Percentiles rank a stretch among this genome's conserved stretches.
Conservation (phyloP, 2,113 vertebrate genomes). For the Pomatostomus ruficeps region DNA sequence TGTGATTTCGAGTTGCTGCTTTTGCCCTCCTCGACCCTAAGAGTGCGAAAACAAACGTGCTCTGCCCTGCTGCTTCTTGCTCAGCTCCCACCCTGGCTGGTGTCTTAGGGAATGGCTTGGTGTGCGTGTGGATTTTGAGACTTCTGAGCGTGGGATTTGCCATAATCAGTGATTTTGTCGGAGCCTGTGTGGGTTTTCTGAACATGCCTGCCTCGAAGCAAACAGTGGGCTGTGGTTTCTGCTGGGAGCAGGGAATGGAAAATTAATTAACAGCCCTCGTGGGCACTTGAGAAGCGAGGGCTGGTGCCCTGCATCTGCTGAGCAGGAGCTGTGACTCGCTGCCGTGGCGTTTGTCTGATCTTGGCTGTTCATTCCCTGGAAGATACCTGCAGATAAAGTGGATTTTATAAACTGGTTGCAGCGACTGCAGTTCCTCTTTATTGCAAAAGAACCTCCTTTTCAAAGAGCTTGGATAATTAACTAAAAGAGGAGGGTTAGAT, state of each 20-base stretch:
- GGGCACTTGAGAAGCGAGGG: background rate
- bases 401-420: background rate
- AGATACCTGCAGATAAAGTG: background rate
- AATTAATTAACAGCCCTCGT: background rate
- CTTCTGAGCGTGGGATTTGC: background rate
- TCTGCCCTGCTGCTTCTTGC: background rate
- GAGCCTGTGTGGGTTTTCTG: background rate
- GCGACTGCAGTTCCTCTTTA: background rate
- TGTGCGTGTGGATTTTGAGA: background rate
- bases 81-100: background rate
- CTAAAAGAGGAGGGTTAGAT: background rate
- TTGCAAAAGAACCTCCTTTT: background rate
- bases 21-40: background rate
- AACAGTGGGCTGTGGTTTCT: background rate
- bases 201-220: background rate
- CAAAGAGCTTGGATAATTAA: background rate
- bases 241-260: slow-evolving; percentile 1
- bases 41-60: background rate
- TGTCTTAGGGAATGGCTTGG: background rate
- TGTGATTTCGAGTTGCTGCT: background rate
- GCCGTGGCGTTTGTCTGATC: rapidly evolving
- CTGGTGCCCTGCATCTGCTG: background rate
- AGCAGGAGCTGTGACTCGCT: background rate
- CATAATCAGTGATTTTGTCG: rapidly evolving
- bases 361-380: background rate